These are phyloP conservation scores for Calameuta idolon DNA, from an alignment of 2,888 invertebrate species.

Conservation along the genomic window DNA sequence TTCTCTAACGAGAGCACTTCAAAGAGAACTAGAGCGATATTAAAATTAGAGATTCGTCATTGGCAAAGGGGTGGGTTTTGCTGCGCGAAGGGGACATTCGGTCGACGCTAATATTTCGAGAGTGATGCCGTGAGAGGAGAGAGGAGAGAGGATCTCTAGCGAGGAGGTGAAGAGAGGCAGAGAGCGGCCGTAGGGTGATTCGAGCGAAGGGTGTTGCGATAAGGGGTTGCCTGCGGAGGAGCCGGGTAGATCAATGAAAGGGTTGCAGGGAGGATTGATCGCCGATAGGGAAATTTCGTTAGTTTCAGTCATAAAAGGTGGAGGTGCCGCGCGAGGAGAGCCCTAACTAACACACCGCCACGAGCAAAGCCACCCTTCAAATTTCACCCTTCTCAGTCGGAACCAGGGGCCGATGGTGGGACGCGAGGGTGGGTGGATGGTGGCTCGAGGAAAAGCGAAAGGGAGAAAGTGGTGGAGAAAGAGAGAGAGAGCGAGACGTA, in stretches of 20 bases:
- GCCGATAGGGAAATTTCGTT: constrained; percentile 65
- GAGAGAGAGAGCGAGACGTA: neutral
- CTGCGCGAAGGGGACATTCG: constrained; percentile 19
- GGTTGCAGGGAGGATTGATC: constrained; percentile 61
- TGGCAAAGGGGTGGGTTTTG: constrained; percentile 23
- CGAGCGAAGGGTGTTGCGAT: constrained; percentile 59
- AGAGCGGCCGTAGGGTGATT: constrained; percentile 31
- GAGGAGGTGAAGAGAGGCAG: constrained; percentile 22
- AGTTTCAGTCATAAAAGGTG: constrained; percentile 60
- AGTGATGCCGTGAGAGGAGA: constrained; percentile 26
- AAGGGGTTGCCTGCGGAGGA: constrained; percentile 56
- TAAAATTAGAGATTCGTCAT: constrained; percentile 57
- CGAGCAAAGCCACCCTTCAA: constrained; percentile 42
- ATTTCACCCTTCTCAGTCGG: constrained; percentile 59
- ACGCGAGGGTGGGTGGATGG: constrained; percentile 1
- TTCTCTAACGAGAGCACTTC: constrained; percentile 49
- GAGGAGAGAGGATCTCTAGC: constrained; percentile 23
- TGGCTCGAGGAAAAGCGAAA: constrained; percentile 15
- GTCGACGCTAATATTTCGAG: constrained; percentile 53
- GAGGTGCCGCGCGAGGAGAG: constrained; percentile 47
- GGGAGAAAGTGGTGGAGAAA: constrained; percentile 1
- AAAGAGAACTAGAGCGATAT: constrained; percentile 57
- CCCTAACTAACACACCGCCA: constrained; percentile 52
- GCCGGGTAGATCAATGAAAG: constrained; percentile 61
- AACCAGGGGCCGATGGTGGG: constrained; percentile 48